Conservation (phyloP, 2,888 invertebrate genomes). For the Nomada flava region DNA sequence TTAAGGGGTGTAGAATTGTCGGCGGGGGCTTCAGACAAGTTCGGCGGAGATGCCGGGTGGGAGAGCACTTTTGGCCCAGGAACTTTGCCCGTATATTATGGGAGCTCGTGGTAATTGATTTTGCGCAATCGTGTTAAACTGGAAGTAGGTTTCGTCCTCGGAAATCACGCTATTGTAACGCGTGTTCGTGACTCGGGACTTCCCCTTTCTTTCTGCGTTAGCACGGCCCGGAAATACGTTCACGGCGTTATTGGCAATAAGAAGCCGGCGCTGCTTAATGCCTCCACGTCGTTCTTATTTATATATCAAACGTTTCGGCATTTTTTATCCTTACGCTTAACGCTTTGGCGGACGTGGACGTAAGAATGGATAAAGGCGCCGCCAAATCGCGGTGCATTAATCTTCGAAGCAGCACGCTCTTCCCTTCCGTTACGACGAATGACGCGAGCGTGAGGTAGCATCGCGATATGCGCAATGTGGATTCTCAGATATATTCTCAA, state of each 20-base stretch:
- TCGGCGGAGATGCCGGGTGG: constrained; percentile 34
- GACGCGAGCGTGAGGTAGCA: not conserved
- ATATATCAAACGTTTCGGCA: constrained; percentile 38
- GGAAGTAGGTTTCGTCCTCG: constrained; percentile 65
- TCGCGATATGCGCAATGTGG: not conserved
- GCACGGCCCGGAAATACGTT: constrained; percentile 24
- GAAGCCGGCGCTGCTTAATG: constrained; percentile 37
- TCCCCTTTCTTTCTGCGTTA: not conserved
- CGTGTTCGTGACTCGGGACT: constrained; percentile 40
- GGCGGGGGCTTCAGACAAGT: not conserved
- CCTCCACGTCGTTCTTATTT: constrained; percentile 33
- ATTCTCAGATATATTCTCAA: not conserved
- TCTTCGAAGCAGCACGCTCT: not conserved
- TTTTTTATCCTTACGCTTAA: not conserved
- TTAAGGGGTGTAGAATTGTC: constrained; percentile 56
- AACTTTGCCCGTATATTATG: constrained; percentile 72
- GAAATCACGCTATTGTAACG: constrained; percentile 60
- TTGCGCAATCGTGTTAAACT: constrained; percentile 72
- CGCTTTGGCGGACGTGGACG: not conserved
- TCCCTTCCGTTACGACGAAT: not conserved
- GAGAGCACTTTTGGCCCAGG: constrained; percentile 65
- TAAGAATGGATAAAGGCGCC: not conserved
- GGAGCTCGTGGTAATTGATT: constrained; percentile 69
- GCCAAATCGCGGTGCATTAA: constrained; percentile 27
- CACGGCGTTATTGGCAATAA: constrained; percentile 45